Evolutionary conservation across 2,888 invertebrate genomes (phyloP).

Genomic region (Phengaris alcon): DNA sequence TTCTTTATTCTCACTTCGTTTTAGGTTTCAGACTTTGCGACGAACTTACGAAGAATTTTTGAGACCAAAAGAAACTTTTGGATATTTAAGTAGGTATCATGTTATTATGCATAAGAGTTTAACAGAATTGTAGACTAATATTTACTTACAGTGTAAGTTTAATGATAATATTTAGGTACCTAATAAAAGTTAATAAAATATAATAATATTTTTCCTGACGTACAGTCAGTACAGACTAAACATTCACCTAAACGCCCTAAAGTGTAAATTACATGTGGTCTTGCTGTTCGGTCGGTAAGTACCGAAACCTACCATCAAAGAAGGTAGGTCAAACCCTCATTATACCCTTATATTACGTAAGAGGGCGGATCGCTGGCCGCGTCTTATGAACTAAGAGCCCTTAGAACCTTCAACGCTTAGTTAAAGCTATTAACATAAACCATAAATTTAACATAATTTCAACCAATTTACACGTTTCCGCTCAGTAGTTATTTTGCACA

Average conservation of each 20-base stretch:
- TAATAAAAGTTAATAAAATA: background rate
- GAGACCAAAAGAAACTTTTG: too few relatives aligned
- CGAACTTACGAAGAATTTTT: background rate
- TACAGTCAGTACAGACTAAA: background rate
- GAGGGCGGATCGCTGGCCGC: conserved; percentile 47
- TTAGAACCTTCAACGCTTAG: conserved; percentile 43
- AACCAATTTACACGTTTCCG: background rate
- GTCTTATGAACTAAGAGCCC: conserved; percentile 44
- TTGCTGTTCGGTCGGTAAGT: background rate
- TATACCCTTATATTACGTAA: conserved; percentile 64
- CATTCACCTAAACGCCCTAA: background rate
- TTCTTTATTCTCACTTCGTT: background rate
- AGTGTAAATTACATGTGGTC: conserved; percentile 13
- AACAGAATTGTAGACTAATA: too few relatives aligned
- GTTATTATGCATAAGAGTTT: too few relatives aligned
- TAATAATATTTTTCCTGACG: background rate
- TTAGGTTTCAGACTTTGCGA: background rate
- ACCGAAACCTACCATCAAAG: conserved; percentile 22
- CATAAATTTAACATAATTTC: conserved; percentile 21
- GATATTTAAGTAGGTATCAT: too few relatives aligned
- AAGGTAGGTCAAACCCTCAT: conserved; percentile 58
- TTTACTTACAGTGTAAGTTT: too few relatives aligned
- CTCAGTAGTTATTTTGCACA: background rate
- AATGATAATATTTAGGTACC: too few relatives aligned
- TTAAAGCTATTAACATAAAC: conserved; percentile 24